Base-by-base conservation (phyloP, 2,113 vertebrate genomes). In the Ceyx margarethae region DNA sequence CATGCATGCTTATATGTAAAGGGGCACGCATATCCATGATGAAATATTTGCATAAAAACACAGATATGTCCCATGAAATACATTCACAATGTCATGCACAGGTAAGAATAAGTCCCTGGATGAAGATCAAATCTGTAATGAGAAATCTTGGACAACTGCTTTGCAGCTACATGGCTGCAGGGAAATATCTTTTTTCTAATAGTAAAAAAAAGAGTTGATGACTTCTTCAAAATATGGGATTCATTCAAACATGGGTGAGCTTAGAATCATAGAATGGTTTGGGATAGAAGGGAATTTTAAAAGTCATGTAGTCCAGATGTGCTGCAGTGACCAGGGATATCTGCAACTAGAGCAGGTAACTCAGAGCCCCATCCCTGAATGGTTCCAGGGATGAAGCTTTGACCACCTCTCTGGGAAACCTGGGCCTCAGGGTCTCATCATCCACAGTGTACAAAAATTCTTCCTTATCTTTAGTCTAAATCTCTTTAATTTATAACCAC, bases 11-110 rank as follows among this genome's bases (percentile, higher is more conserved):
- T 18, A 33, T 33, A 33, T 3, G 26, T 37, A 25, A 58, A 37
- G 29, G 15, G 3, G 21, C 28, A 13, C 5, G 22, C 10, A 1
- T 7, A 25, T 3, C 0, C 2, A 25, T 21, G 14, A 2, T 7
- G 45, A 45, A 62, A 66, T 16, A 3, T 29, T 75, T 60, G n/a
- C 16, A 5, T 6, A 21, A 20, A 2, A 48, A 20, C 22, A 58
- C 7, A 25, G 10, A 19, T 9, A 45, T 76, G 5, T 14, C 40
- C n/a, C 2, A 0, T 58, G 56, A 73, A 73, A 45, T 43, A n/a
- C 14, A 15, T n/a, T 85, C 76, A 12, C 56, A 77, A 75, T 61
- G 61, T 78, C 53, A 5, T 4, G 21, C 17, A 15, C 12, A 58
- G 28, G n/a, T 58, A 56, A 72, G 25, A 19, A 45, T 40, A 90